Evolutionary conservation across 2,113 vertebrate species (phyloP), one percentile per base, ranked within the genome.

Genomic region (Prochilodus magdalenae): DNA sequence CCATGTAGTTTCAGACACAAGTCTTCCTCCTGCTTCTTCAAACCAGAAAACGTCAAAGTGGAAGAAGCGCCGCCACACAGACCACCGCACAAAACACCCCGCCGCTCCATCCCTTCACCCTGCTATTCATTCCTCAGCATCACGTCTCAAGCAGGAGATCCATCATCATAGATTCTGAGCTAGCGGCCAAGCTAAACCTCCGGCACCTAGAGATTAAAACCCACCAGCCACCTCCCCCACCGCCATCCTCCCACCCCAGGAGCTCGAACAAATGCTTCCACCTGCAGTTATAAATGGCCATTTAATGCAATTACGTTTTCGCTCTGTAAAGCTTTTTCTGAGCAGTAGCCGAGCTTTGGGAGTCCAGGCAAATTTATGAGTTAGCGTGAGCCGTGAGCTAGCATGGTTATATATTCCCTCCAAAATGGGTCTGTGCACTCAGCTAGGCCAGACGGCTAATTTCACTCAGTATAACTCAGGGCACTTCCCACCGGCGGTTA

Each of bases 401-500:
- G 59, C 22, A 60, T 80, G 87, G 87, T 86, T 89, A 55, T 0
- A 0, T 83, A 51, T 83, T 79, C 14, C 57, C 49, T 80, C 75
- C 65, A 30, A 66, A 53, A 40, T 75, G 82, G 75, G 47, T 40
- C 22, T 87, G 85, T 79, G 71, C 27, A 29, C 66, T 26, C 53
- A 29, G 65, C 29, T 44, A 62, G 40, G 44, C 76, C 70, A 75
- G 83, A 65, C 78, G 73, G 66, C 51, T 80, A 71, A 83, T 86
- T 22, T 55, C 53, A 55, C 53, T 5, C 53, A 22, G 18, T 22
- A 22, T 22, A 55, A 20, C 20, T 22, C 20, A 51, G 14, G 14
- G 49, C 49, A 15, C 4, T 73, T 73, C 33, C 73, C 66, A 80
- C 53, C 27, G 30, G 49, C 59, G 59, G 53, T 47, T 83, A 40